A percentile compares a stretch with the other conserved stretches of the same genome.
These are phyloP conservation scores for Euleptes europaea DNA, from an alignment of 2,113 vertebrate species.

Conservation along the genomic window DNA sequence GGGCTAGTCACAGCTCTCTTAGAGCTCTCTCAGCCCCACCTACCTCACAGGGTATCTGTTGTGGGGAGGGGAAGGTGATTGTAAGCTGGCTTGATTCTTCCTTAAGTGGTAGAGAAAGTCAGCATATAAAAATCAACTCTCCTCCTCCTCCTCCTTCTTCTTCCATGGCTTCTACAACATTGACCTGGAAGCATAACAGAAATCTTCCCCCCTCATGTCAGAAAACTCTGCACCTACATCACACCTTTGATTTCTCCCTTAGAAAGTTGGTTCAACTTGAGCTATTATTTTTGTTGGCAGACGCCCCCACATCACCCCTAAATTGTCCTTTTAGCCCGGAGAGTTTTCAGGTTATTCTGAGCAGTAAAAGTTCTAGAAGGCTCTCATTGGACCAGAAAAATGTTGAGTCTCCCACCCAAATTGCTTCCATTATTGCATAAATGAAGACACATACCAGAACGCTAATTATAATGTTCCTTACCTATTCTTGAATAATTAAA, in stretches of 20 bases:
- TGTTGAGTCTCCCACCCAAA: conserved; percentile 49
- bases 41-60: too few species aligned
- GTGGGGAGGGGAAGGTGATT: too few species aligned
- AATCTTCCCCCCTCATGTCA: too few species aligned
- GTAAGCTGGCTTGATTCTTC: too few species aligned
- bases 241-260: background rate
- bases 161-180: too few species aligned
- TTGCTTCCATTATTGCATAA: conserved; percentile 58
- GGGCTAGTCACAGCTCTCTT: too few species aligned
- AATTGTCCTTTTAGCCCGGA: background rate
- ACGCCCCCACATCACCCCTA: background rate
- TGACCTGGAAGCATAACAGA: background rate
- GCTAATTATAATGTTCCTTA: conserved; percentile 69
- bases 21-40: too few species aligned
- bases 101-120: too few species aligned
- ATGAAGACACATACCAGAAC: conserved; percentile 64
- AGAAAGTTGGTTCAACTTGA: background rate
- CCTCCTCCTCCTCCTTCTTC: too few species aligned
- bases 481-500: conserved; percentile 78
- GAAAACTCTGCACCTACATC: background rate
- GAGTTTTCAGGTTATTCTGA: background rate
- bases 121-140: too few species aligned
- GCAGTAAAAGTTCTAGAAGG: conserved; percentile 15
- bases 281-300: too few species aligned
- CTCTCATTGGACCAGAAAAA: conserved; percentile 28